Conservation (phyloP, 2,888 invertebrate genomes). For the Epinotia brunnichana region DNA sequence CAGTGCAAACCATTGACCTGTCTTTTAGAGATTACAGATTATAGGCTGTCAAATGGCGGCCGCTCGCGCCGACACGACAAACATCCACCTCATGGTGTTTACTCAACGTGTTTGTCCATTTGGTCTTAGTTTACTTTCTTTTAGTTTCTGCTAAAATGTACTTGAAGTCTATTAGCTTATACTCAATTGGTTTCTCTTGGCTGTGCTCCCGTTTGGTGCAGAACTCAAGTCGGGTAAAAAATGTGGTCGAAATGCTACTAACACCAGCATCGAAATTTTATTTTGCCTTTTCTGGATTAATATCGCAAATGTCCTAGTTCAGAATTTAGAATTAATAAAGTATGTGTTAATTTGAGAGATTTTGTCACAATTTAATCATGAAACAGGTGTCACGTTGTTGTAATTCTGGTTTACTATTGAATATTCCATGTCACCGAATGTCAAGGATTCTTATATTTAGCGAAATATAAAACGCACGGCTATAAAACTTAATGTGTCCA, state of each 20-base stretch:
- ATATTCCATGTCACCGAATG: constrained; percentile 41
- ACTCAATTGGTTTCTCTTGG: constrained; percentile 43
- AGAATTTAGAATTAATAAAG: no score
- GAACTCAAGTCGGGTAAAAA: neutral
- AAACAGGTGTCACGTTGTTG: constrained; percentile 40
- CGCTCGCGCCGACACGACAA: constrained; percentile 30
- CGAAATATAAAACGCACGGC: constrained; percentile 37
- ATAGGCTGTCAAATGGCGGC: constrained; percentile 39
- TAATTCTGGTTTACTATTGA: constrained; percentile 22
- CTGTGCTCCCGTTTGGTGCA: constrained; percentile 1
- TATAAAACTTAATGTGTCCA: constrained; percentile 42
- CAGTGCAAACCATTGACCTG: constrained; percentile 38
- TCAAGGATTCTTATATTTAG: constrained; percentile 40
- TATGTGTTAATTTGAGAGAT: neutral
- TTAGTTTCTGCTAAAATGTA: constrained; percentile 53
- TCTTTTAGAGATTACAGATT: constrained; percentile 39
- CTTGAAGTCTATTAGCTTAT: constrained; percentile 46
- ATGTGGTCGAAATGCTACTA: no score
- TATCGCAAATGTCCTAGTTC: neutral
- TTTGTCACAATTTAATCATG: constrained; percentile 4
- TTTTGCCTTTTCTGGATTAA: neutral
- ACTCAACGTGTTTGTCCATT: constrained; percentile 56
- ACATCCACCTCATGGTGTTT: constrained; percentile 34
- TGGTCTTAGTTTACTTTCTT: constrained; percentile 57
- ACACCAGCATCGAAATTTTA: neutral